A percentile compares a stretch with the other conserved stretches of the same genome.
Evolutionary conservation across 2,888 invertebrate species (phyloP).

Genomic region (Drosophila tripunctata): DNA sequence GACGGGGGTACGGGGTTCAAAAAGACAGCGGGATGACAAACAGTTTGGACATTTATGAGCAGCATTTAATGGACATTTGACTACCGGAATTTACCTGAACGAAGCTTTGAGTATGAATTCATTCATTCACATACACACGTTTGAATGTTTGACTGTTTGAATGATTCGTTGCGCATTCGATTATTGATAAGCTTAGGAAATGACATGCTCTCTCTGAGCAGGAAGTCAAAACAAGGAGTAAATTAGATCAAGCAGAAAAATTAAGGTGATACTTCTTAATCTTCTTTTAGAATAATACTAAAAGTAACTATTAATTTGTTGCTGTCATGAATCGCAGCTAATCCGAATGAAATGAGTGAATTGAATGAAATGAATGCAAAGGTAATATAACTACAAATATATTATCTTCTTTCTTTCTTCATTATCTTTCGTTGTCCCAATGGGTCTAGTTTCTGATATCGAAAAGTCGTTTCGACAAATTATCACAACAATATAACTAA

Average conservation of each 20-base stretch:
- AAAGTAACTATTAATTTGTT: constrained; percentile 8
- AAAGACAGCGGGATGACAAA: constrained; percentile 65
- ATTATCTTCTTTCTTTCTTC: constrained; percentile 38
- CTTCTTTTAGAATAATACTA: background rate
- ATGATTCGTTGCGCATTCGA: constrained; percentile 33
- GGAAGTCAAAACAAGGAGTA: constrained; percentile 19
- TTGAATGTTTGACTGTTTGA: too few species aligned
- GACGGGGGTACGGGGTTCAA: constrained; percentile 1
- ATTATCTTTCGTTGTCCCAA: constrained; percentile 29
- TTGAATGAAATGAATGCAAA: constrained; percentile 55
- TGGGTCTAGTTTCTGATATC: constrained; percentile 13
- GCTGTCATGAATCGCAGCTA: constrained; percentile 19
- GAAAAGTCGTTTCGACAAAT: constrained; percentile 40
- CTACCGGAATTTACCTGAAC: constrained; percentile 80
- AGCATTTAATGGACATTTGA: constrained; percentile 82
- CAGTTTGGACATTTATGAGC: constrained; percentile 81
- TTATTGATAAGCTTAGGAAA: constrained; percentile 41
- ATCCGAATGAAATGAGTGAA: constrained; percentile 40
- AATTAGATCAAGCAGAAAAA: background rate
- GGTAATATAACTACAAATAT: constrained; percentile 40
- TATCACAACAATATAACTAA: constrained; percentile 82
- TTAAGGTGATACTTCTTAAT: background rate
- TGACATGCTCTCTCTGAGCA: constrained; percentile 22
- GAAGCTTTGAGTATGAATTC: background rate
- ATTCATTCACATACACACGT: constrained; percentile 27